Evolutionary conservation across 2,113 vertebrate genomes (phyloP).

Genomic region (Atlantisia rogersi): DNA sequence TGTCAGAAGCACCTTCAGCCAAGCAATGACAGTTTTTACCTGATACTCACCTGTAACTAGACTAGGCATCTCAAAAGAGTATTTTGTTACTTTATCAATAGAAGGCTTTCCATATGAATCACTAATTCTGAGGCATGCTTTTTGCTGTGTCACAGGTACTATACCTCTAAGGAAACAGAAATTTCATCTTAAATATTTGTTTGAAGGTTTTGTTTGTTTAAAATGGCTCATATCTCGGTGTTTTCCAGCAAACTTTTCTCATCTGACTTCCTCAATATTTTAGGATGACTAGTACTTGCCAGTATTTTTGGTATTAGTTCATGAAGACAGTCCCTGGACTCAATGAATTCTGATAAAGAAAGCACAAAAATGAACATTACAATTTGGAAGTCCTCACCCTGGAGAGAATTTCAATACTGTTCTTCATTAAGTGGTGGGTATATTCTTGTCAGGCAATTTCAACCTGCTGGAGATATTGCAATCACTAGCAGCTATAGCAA

Average conservation of each 20-base stretch:
- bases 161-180: background rate
- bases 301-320: background rate
- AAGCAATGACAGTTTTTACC: background rate
- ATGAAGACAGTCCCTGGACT: background rate
- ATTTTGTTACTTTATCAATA: background rate
- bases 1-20: background rate
- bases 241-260: background rate
- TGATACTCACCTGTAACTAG: background rate
- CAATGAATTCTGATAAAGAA: background rate
- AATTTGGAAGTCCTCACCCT: background rate
- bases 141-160: background rate
- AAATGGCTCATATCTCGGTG: background rate
- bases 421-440: background rate
- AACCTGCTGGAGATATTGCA: background rate
- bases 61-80: rapidly evolving
- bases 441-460: background rate
- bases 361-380: background rate
- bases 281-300: background rate
- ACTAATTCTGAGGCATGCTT: background rate
- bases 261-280: background rate
- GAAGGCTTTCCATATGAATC: background rate
- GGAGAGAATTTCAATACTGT: background rate
- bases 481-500: background rate
- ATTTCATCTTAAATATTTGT: background rate
- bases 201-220: background rate